Evolutionary conservation across 2,113 vertebrate genomes (phyloP).

Genomic region (Ardeotis arabs): DNA sequence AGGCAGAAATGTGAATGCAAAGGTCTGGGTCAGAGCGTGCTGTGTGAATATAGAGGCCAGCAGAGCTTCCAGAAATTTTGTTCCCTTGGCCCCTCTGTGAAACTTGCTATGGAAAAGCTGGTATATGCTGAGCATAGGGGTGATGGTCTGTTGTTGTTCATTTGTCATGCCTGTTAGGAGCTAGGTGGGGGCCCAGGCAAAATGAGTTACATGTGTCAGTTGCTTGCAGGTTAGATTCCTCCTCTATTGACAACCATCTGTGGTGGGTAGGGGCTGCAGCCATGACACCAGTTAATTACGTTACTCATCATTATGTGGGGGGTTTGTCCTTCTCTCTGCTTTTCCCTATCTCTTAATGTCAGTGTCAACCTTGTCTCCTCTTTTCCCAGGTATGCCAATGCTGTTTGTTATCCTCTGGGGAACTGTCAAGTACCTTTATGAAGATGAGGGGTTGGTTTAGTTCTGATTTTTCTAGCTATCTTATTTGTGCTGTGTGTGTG

Average conservation of each 20-base stretch:
- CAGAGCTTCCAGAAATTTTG: neutral
- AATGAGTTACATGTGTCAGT: neutral
- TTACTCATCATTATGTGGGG: neutral
- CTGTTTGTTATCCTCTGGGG: conserved; percentile 89
- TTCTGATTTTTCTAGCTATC: conserved; percentile 44
- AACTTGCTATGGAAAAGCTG: neutral
- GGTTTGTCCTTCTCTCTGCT: neutral
- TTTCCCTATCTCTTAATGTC: conserved; percentile 20
- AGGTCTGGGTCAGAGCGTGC: neutral
- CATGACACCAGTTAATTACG: neutral
- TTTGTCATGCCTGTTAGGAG: neutral
- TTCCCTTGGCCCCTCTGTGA: neutral
- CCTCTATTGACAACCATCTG: neutral
- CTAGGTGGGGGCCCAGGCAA: neutral
- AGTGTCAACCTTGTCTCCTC: conserved; percentile 57
- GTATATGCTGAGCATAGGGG: neutral
- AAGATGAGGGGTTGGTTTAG: conserved; percentile 85
- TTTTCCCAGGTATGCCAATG: conserved; percentile 82
- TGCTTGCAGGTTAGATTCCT: neutral
- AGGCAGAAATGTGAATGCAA: neutral
- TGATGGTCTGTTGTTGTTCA: neutral
- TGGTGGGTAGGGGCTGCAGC: neutral
- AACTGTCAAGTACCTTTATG: conserved; percentile 86
- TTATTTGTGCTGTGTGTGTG: neutral
- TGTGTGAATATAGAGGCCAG: neutral